Evolutionary conservation across 2,113 vertebrate genomes (phyloP), one percentile per base, ranked within the genome.

Genomic region (Thamnaconus septentrionalis): DNA sequence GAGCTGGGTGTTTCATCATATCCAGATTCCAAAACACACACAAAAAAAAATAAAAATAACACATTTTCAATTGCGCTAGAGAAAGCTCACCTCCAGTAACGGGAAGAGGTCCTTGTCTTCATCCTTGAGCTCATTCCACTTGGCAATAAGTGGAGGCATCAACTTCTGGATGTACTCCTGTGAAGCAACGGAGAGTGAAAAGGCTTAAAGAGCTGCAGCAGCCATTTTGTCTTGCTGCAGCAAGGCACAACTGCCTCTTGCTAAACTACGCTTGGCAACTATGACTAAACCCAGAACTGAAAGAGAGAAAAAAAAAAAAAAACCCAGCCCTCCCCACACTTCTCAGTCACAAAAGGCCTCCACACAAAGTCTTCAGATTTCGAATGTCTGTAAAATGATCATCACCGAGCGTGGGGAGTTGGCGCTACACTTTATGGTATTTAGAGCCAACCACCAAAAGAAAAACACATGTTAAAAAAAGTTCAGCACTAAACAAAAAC

Each of bases 51-150:
- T 48, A 7, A 31, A 31, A 31, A 31, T 31, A 31, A 31, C 18
- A 31, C 18, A 31, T 31, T 31, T 31, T 31, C 18, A 31, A 31
- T 31, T 31, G 18, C 18, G 18, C 18, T 31, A 31, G 2, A 31
- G 18, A 31, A 11, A n/a, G 6, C 68, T 79, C 42, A 89, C 89
- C 84, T 97, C 95, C 62, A 97, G 71, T 8, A 97, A 82, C 0
- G 95, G 95, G 56, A 97, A 97, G 3, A 97, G 94, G 75, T 96
- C 95, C 74, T 97, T 97, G 75, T 97, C 95, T 72, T 97, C 95
- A 1, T 96, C 95, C 76, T 97, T 97, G 68, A 97, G 86, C 75
- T 96, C 95, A 0, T 97, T 97, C 95, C 95, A 97, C 76, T 97
- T 97, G 85, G 93, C 93, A 62, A 97, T 97, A 18, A 97, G 89